Evolutionary conservation across 2,797 vertebrate genomes (phyloP).

Genomic region (Hirundo rustica): DNA sequence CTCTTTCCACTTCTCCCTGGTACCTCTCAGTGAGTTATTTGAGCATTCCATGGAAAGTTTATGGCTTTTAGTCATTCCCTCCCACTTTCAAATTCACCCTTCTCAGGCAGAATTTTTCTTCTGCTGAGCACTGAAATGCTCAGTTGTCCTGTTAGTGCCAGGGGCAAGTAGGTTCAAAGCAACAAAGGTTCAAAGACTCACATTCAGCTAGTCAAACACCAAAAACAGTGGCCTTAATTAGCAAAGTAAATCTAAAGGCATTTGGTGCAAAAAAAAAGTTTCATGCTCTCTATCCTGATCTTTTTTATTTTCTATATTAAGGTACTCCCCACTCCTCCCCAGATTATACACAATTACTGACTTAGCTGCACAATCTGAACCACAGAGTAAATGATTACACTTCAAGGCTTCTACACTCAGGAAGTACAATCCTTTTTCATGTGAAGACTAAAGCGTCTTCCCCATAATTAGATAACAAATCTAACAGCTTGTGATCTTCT

Average conservation of each 20-base stretch:
- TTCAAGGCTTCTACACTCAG: neutral
- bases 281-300: neutral
- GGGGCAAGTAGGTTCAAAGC: neutral
- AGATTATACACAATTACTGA: neutral
- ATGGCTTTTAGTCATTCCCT: neutral
- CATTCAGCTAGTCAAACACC: neutral
- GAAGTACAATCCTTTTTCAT: neutral
- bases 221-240: neutral
- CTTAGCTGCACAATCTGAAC: neutral
- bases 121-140: neutral
- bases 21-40: neutral
- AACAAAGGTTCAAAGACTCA: neutral
- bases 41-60: neutral
- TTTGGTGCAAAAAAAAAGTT: neutral
- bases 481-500: neutral
- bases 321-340: neutral
- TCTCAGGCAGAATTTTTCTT: neutral
- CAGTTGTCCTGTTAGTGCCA: neutral
- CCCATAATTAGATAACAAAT: neutral
- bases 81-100: neutral
- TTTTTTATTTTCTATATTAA: neutral
- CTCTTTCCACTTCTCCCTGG: neutral
- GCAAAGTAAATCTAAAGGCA: neutral
- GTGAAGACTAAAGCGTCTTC: neutral
- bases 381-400: neutral